These are phyloP conservation scores for Thunnus maccoyii DNA, from an alignment of 2,113 vertebrate genomes.

Conservation along the genomic window DNA sequence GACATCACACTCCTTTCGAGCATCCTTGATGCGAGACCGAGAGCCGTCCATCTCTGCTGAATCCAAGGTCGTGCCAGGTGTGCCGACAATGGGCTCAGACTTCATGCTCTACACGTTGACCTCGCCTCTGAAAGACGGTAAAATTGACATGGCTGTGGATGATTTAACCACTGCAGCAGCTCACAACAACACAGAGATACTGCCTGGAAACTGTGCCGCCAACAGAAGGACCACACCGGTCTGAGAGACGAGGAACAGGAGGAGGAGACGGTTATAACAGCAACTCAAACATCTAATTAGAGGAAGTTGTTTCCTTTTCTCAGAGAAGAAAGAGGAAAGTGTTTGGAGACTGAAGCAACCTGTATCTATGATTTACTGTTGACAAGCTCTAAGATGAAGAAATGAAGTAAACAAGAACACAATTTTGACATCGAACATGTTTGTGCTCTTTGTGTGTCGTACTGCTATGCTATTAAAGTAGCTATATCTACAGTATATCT, in stretches of 20 bases:
- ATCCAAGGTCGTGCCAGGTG: conserved; percentile 59
- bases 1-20: conserved; percentile 50
- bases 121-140: conserved; percentile 59
- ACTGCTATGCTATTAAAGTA: conserved; percentile 18
- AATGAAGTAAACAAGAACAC: conserved; percentile 8
- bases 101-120: conserved; percentile 75
- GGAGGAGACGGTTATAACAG: not conserved
- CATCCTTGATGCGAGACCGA: conserved; percentile 53
- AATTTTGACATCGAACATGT: not conserved
- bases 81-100: conserved; percentile 59
- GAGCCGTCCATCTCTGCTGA: conserved; percentile 56
- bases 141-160: conserved; percentile 47
- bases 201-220: conserved; percentile 68
- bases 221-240: conserved; percentile 80
- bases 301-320: not conserved
- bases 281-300: not conserved
- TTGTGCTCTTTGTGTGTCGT: conserved; percentile 15
- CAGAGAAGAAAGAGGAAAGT: not conserved
- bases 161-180: conserved; percentile 31
- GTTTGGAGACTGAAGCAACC: not conserved
- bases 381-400: not conserved
- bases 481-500: conserved; percentile 15
- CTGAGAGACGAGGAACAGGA: conserved; percentile 39
- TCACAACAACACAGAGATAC: conserved; percentile 58
- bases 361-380: not conserved